Conservation (phyloP, 2,797 vertebrate species). For the Phaenicophaeus curvirostris region DNA sequence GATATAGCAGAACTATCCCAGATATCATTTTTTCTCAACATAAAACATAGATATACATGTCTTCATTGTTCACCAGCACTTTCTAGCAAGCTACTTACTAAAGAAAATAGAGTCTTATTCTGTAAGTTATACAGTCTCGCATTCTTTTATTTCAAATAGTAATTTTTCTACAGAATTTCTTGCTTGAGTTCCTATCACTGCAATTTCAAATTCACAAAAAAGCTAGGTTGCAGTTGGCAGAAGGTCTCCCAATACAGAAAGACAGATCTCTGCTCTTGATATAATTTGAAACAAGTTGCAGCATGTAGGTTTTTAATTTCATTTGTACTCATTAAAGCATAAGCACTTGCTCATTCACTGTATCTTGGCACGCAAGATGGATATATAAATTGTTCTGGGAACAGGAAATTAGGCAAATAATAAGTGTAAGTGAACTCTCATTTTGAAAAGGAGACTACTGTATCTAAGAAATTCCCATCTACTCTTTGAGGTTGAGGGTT, state of each 20-base stretch:
- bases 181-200: not conserved
- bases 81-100: not conserved
- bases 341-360: conserved; percentile 11
- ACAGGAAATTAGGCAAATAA: conserved; percentile 13
- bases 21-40: not conserved
- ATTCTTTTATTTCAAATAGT: not conserved
- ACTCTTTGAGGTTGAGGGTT: not conserved
- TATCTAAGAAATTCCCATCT: not conserved
- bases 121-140: not conserved
- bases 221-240: not conserved
- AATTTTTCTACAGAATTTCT: not conserved
- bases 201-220: not conserved
- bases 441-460: not conserved
- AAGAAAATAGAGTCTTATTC: not conserved
- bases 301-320: conserved; percentile 31
- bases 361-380: conserved; percentile 12
- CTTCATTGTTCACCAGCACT: not conserved
- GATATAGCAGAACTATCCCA: not conserved
- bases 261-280: not conserved
- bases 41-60: not conserved
- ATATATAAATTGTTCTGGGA: conserved; percentile 5
- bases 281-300: conserved; percentile 28
- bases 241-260: not conserved
- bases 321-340: conserved; percentile 50
- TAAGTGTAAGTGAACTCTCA: not conserved